Conservation (phyloP, 2,797 vertebrate species). For the Lycodopsis pacificus region DNA sequence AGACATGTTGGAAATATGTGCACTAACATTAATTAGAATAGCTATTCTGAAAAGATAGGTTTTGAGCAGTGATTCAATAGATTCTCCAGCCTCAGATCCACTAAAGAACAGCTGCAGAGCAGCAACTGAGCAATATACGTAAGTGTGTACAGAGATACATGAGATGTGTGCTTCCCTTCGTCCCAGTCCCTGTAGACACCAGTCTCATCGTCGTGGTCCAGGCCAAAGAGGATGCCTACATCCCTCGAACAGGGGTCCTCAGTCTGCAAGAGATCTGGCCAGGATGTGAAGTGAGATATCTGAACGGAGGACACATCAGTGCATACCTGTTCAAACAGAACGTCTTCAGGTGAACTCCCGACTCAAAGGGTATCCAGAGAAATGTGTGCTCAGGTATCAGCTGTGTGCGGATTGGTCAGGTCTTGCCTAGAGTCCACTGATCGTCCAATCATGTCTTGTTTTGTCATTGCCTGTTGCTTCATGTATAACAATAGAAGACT, state of each 20-base stretch:
- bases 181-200: slow-evolving; percentile 94
- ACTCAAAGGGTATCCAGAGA: background rate
- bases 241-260: slow-evolving; percentile 94
- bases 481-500: too few species aligned
- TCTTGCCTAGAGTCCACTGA: too few species aligned
- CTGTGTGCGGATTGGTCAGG: background rate
- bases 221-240: slow-evolving; percentile 96
- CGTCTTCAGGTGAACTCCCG: slow-evolving; percentile 88
- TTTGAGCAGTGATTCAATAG: too few species aligned
- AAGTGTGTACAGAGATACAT: background rate
- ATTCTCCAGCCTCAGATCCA: too few species aligned
- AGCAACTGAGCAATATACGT: background rate
- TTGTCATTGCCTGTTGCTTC: too few species aligned
- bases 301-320: slow-evolving; percentile 95
- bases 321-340: slow-evolving; percentile 99
- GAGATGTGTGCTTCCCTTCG: background rate
- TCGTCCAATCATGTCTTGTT: too few species aligned
- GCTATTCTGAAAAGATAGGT: too few species aligned
- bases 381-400: background rate
- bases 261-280: slow-evolving; percentile 98
- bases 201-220: slow-evolving; percentile 95
- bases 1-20: too few species aligned
- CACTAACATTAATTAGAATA: too few species aligned
- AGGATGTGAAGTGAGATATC: slow-evolving; percentile 94
- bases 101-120: too few species aligned